These are phyloP conservation scores for Aurelia aurita complex sp. Pacific DNA, from an alignment of 30 jellyfish, hydroid and myxozoan genomes.

Conservation along the genomic window DNA sequence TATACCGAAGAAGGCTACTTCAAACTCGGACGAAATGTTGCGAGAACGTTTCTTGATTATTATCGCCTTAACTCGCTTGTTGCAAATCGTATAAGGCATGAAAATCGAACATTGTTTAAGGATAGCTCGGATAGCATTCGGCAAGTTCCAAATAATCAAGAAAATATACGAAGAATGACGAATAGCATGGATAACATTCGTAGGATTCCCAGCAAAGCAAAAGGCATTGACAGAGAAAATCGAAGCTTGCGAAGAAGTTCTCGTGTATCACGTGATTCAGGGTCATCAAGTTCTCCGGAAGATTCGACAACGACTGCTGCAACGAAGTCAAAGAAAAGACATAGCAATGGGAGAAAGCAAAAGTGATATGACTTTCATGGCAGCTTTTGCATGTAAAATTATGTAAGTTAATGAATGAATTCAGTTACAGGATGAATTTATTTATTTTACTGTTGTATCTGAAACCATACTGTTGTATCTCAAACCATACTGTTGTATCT, in stretches of 20 bases:
- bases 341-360: not conserved
- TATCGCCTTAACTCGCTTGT: slow-evolving; percentile 71
- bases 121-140: slow-evolving; percentile 23
- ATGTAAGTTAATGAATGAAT: too few species aligned
- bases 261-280: slow-evolving; percentile 38
- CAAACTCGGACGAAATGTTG: slow-evolving; percentile 89
- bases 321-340: slow-evolving; percentile 1
- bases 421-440: too few species aligned
- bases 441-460: too few species aligned
- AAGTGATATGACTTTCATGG: not conserved
- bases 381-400: too few species aligned
- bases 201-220: slow-evolving; percentile 4
- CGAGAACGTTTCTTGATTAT: slow-evolving; percentile 86
- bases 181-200: slow-evolving; percentile 14
- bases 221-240: slow-evolving; percentile 1
- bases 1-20: slow-evolving; percentile 88
- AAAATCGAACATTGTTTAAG: slow-evolving; percentile 7
- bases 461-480: too few species aligned
- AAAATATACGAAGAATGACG: slow-evolving; percentile 6
- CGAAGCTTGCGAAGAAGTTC: slow-evolving; percentile 34
- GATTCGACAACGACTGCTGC: not conserved
- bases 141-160: slow-evolving; percentile 2
- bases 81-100: slow-evolving; percentile 46
- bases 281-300: slow-evolving; percentile 37
- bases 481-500: too few species aligned